Evolutionary conservation across 2,797 vertebrate species (phyloP).

Genomic region (Sebastes trivittatus): DNA sequence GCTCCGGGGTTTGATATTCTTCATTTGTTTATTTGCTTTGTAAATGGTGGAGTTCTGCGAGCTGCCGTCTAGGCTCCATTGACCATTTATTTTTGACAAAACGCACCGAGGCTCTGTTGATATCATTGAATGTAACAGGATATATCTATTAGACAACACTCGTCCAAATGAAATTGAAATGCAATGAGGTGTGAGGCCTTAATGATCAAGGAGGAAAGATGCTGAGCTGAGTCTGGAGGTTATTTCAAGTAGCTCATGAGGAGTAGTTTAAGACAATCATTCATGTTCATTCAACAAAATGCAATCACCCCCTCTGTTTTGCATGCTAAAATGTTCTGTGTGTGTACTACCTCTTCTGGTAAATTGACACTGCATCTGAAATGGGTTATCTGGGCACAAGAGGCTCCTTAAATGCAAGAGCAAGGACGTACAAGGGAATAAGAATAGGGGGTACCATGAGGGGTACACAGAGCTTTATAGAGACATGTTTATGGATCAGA

Average conservation of each 20-base stretch:
- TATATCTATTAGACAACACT: slow-evolving; percentile 42
- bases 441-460: background rate
- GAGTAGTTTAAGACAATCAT: slow-evolving; percentile 2
- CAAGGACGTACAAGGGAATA: background rate
- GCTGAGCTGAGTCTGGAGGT: background rate
- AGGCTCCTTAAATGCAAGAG: background rate
- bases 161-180: slow-evolving; percentile 72
- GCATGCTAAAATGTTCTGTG: background rate
- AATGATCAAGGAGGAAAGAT: slow-evolving; percentile 35
- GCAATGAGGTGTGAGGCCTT: slow-evolving; percentile 77
- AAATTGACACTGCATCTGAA: background rate
- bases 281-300: background rate
- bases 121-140: slow-evolving; percentile 58
- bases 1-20: slow-evolving; percentile 76
- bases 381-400: slow-evolving; percentile 10
- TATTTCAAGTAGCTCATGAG: slow-evolving; percentile 10
- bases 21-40: slow-evolving; percentile 84
- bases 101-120: slow-evolving; percentile 54
- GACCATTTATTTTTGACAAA: slow-evolving; percentile 74
- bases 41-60: slow-evolving; percentile 72
- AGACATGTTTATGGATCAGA: background rate
- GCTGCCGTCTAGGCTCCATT: slow-evolving; percentile 70
- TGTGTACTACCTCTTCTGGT: slow-evolving; percentile 13
- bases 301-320: background rate
- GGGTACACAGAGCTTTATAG: background rate